phyloP scores from a whole-genome alignment of 92 coral and sea anemone species.

The Phenganax subtilis region DNA sequence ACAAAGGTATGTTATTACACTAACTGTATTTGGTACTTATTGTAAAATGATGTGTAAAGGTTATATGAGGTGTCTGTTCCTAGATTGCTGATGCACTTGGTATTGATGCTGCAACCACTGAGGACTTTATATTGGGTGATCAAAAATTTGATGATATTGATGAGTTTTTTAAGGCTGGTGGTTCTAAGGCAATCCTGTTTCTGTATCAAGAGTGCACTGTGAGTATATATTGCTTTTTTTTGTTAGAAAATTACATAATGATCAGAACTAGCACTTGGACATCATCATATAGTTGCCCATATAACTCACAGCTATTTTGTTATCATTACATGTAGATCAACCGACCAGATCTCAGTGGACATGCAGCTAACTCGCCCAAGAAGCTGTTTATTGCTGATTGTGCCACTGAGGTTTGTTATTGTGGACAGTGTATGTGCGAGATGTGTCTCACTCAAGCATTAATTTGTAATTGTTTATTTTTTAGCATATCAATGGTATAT shows the following conservation, averaged over 20 bases:
- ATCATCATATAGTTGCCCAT: neutral
- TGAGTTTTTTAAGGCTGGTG: constrained; percentile 78
- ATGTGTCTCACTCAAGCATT: neutral
- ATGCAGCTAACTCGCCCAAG: constrained; percentile 83
- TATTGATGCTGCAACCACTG: constrained; percentile 56
- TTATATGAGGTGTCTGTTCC: neutral
- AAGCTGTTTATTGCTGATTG: constrained; percentile 83
- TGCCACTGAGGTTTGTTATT: constrained; percentile 64
- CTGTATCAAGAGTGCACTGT: constrained; percentile 83
- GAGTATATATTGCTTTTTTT: constrained; percentile 22
- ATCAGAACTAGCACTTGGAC: neutral
- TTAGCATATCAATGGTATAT: constrained; percentile 69
- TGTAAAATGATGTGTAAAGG: neutral
- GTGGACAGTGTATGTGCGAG: neutral
- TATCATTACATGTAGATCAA: constrained; percentile 54
- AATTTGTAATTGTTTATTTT: neutral
- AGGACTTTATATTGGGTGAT: constrained; percentile 85
- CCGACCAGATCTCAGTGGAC: constrained; percentile 78
- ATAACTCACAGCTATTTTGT: neutral
- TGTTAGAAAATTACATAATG: neutral
- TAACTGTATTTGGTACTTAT: neutral
- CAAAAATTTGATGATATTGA: constrained; percentile 82
- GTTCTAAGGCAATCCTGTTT: constrained; percentile 67
- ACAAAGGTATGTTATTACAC: constrained; percentile 53
- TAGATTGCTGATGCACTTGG: constrained; percentile 72